A percentile compares a stretch with the other conserved stretches of the same genome.
Conservation (phyloP, 2,888 invertebrate genomes). For the Spatulosminthurus flaviceps region DNA sequence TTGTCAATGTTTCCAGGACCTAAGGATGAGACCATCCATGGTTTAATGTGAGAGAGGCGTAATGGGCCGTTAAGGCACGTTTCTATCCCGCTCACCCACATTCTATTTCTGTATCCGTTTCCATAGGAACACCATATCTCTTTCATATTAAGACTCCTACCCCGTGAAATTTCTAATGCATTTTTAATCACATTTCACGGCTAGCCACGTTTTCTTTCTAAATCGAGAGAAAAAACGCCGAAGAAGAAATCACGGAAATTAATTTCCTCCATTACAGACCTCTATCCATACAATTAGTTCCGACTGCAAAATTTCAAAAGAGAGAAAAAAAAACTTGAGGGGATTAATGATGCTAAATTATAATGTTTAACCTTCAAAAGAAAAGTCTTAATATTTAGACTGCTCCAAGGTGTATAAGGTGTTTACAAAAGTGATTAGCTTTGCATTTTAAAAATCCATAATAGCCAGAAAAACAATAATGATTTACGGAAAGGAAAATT, state of each 20-base stretch:
- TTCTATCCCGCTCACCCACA: slow-evolving; percentile 9
- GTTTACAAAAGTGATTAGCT: too few relatives aligned
- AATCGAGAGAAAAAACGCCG: background rate
- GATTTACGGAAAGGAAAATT: too few relatives aligned
- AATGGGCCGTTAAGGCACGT: slow-evolving; percentile 18
- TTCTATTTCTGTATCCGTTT: background rate
- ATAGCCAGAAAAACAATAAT: too few relatives aligned
- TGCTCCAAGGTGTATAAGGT: too few relatives aligned
- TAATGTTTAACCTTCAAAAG: too few relatives aligned
- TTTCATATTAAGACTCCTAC: background rate
- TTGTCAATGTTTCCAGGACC: slow-evolving; percentile 7
- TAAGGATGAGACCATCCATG: slow-evolving; percentile 2
- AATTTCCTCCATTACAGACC: background rate
- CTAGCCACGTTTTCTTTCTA: slow-evolving; percentile 2
- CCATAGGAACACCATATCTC: background rate
- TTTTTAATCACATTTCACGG: slow-evolving; percentile 14
- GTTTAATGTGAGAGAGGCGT: background rate
- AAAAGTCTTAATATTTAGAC: too few relatives aligned
- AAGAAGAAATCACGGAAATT: background rate
- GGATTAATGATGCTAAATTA: background rate
- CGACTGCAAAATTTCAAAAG: background rate
- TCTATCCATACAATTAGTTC: background rate
- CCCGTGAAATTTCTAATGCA: slow-evolving; percentile 18
- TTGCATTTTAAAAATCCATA: too few relatives aligned
- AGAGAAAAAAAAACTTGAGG: background rate